phyloP scores from a whole-genome alignment of 2,797 vertebrate genomes.

The Arrhamphus sclerolepis region DNA sequence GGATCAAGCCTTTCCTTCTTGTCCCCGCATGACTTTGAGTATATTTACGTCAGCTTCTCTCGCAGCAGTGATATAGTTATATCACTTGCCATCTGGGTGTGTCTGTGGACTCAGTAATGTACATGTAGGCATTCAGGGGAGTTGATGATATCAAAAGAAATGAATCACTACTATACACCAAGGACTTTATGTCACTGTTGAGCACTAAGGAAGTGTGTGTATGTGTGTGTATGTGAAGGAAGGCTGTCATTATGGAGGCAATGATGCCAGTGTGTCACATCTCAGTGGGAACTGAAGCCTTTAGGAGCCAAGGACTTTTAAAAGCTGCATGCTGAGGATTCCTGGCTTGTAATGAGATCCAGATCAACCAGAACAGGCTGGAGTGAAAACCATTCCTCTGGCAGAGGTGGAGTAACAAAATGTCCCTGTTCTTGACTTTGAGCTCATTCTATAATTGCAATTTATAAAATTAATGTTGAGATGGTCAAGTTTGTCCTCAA shows the following conservation, averaged over 20 bases:
- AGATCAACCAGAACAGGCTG: conserved; percentile 63
- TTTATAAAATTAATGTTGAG: conserved; percentile 26
- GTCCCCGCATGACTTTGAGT: conserved; percentile 11
- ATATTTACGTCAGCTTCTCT: conserved; percentile 7
- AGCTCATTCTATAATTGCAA: conserved; percentile 20
- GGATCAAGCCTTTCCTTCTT: conserved; percentile 22
- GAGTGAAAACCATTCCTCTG: conserved; percentile 53
- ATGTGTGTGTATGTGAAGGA: conserved; percentile 18
- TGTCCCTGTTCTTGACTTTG: conserved; percentile 27
- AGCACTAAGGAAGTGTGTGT: conserved; percentile 14
- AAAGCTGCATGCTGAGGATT: conserved; percentile 73
- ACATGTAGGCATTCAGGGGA: not conserved
- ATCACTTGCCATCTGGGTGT: conserved; percentile 13
- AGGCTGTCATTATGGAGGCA: conserved; percentile 39
- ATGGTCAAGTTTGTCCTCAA: conserved; percentile 9
- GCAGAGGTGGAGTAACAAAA: conserved; percentile 42
- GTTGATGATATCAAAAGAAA: conserved; percentile 20
- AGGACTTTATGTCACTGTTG: conserved; percentile 15
- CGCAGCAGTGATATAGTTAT: conserved; percentile 7
- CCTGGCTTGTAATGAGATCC: conserved; percentile 72
- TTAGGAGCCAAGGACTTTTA: conserved; percentile 60
- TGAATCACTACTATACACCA: conserved; percentile 17
- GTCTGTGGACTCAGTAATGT: conserved; percentile 15
- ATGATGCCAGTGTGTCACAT: conserved; percentile 53
- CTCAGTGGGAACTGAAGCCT: conserved; percentile 59